A percentile compares a stretch with the other conserved stretches of the same genome.
Evolutionary conservation across 2,113 vertebrate species (phyloP).

Genomic region (Mungos mungo): DNA sequence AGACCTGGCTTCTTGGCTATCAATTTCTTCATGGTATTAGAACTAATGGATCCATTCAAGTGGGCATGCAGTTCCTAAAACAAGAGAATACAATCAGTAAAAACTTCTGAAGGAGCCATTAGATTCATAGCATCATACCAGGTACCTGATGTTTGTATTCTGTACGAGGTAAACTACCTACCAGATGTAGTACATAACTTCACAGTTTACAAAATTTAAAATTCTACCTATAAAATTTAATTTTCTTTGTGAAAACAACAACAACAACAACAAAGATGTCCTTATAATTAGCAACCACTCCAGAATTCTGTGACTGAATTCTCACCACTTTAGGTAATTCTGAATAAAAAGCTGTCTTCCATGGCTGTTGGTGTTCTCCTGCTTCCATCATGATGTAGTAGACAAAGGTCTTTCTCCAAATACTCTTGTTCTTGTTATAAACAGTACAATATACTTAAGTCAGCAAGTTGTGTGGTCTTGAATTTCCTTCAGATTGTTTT

Average conservation of each 20-base stretch:
- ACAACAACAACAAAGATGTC: neutral
- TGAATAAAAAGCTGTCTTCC: slow-evolving; percentile 67
- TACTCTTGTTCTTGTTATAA: slow-evolving; percentile 3
- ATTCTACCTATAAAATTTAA: slow-evolving; percentile 21
- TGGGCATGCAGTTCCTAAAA: slow-evolving; percentile 97
- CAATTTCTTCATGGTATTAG: slow-evolving; percentile 92
- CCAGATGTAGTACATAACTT: neutral
- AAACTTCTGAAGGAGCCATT: neutral
- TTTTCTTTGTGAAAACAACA: slow-evolving; percentile 43
- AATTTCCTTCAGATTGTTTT: slow-evolving; percentile 51
- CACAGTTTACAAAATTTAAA: neutral
- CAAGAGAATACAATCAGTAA: slow-evolving; percentile 37
- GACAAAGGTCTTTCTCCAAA: slow-evolving; percentile 26
- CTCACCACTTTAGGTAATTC: slow-evolving; percentile 83
- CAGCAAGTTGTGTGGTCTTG: neutral
- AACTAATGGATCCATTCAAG: slow-evolving; percentile 95
- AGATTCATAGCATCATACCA: neutral
- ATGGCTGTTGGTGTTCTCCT: slow-evolving; percentile 17
- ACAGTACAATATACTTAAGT: neutral
- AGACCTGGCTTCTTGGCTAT: slow-evolving; percentile 91
- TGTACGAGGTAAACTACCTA: neutral
- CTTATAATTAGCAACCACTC: slow-evolving; percentile 43
- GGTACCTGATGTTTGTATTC: neutral
- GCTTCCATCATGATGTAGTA: slow-evolving; percentile 43
- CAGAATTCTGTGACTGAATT: slow-evolving; percentile 39